Conservation (phyloP, 2,888 invertebrate genomes). For the Drosophila multiciliata region DNA sequence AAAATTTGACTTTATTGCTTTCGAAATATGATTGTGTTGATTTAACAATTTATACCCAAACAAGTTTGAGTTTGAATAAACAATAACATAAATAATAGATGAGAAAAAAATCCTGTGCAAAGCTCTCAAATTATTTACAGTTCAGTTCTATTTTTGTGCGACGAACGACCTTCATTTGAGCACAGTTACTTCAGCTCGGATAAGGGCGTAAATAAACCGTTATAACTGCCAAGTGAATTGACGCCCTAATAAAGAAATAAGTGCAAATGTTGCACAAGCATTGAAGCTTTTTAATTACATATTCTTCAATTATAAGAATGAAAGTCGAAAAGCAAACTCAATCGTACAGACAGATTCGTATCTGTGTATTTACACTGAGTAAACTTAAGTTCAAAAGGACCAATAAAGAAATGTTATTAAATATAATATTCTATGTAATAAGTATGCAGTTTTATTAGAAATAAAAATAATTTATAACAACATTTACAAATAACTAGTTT, state of each 20-base stretch:
- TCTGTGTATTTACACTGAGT: neutral
- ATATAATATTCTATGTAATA: neutral
- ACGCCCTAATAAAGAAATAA: constrained; percentile 10
- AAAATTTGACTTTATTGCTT: neutral
- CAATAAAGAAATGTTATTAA: neutral
- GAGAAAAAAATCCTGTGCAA: neutral
- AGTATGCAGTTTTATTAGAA: neutral
- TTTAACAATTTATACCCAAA: neutral
- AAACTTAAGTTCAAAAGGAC: neutral
- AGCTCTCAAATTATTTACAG: neutral
- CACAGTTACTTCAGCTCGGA: constrained; percentile 35
- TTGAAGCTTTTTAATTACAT: constrained; percentile 18
- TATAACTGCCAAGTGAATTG: constrained; percentile 43
- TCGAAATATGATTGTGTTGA: neutral
- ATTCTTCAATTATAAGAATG: constrained; percentile 7
- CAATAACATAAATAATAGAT: neutral
- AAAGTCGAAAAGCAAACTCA: neutral
- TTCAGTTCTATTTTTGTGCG: constrained; percentile 7
- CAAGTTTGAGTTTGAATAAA: neutral
- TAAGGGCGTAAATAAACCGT: constrained; percentile 34
- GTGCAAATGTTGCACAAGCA: neutral
- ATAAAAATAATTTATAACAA: neutral
- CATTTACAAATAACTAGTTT: neutral
- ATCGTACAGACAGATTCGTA: constrained; percentile 1
- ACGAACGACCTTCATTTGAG: constrained; percentile 42